A percentile compares a stretch with the other conserved stretches of the same genome.
Evolutionary conservation across 1,140 invertebrate species (phyloP).

Genomic region (Drosophila nasuta): DNA sequence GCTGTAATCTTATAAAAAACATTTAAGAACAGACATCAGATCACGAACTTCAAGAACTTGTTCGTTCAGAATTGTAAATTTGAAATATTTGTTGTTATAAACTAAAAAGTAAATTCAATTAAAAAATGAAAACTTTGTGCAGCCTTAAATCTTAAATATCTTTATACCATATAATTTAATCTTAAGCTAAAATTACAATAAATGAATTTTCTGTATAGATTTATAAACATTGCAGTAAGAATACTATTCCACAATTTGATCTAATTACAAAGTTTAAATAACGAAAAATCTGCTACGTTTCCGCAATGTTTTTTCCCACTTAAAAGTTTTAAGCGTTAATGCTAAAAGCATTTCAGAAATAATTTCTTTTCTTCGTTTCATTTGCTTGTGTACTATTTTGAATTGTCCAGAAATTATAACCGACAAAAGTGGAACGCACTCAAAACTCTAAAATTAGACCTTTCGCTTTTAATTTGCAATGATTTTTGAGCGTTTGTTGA

Average conservation of each 20-base stretch:
- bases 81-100: neutral
- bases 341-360: too few relatives aligned
- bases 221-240: too few relatives aligned
- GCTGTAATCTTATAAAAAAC: neutral
- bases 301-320: too few relatives aligned
- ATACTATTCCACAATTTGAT: too few relatives aligned
- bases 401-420: neutral
- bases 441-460: neutral
- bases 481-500: neutral
- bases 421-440: neutral
- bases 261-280: too few relatives aligned
- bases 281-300: too few relatives aligned
- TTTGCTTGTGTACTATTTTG: neutral
- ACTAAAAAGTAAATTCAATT: neutral
- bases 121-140: neutral
- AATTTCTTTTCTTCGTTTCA: too few relatives aligned
- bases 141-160: too few relatives aligned
- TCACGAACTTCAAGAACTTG: slow-evolving; percentile 6
- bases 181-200: too few relatives aligned
- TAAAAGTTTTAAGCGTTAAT: too few relatives aligned
- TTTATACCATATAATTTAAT: too few relatives aligned
- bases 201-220: too few relatives aligned
- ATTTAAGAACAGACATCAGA: slow-evolving; percentile 6
- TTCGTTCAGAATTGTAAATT: neutral
- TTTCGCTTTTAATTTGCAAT: neutral